Percentiles rank a stretch among this genome's conserved stretches.
These are phyloP conservation scores for Buathra laborator DNA, from an alignment of 2,888 invertebrate genomes.

Conservation along the genomic window DNA sequence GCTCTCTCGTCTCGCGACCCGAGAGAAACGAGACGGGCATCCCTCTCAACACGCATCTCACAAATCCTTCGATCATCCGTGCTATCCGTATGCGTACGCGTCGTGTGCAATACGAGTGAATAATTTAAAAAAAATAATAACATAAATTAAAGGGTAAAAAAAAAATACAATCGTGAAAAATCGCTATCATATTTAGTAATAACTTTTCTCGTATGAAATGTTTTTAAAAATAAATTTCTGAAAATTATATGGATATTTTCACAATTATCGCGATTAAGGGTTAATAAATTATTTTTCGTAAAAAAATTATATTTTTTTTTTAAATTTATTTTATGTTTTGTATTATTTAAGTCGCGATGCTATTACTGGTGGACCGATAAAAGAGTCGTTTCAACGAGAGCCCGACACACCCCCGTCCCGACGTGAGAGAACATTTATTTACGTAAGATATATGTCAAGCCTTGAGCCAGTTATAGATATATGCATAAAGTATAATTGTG, in stretches of 20 bases:
- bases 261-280: too few species aligned
- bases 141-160: neutral
- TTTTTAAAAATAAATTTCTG: too few species aligned
- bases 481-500: neutral
- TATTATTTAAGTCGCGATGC: neutral
- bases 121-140: conserved; percentile 18
- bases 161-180: too few species aligned
- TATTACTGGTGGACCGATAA: neutral
- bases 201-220: too few species aligned
- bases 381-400: neutral
- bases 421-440: conserved; percentile 19
- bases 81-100: conserved; percentile 34
- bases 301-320: neutral
- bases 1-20: conserved; percentile 79
- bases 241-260: too few species aligned
- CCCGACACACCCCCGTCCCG: conserved; percentile 32
- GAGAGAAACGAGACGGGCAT: conserved; percentile 73
- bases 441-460: conserved; percentile 25
- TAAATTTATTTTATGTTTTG: neutral
- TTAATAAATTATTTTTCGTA: too few species aligned
- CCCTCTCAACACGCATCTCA: conserved; percentile 32
- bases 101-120: conserved; percentile 13
- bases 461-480: neutral
- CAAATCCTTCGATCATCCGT: conserved; percentile 46
- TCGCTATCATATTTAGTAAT: too few species aligned